Conservation (phyloP, 2,113 vertebrate genomes). For the Spheniscus mendiculus region DNA sequence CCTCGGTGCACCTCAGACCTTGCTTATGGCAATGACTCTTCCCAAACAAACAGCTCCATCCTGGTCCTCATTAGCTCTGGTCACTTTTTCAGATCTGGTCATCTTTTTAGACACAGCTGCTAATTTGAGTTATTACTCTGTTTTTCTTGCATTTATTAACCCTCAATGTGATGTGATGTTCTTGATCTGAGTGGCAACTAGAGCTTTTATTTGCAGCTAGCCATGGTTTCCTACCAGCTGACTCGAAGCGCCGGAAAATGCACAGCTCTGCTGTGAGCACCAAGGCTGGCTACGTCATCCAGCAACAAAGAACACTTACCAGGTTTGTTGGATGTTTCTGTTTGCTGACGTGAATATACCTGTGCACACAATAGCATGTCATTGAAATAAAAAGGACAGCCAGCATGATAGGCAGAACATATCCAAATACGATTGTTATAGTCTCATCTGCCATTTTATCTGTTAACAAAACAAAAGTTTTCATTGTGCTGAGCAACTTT, state of each 20-base stretch:
- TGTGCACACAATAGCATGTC: slow-evolving; percentile 69
- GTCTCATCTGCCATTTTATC: slow-evolving; percentile 61
- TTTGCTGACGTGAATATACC: slow-evolving; percentile 73
- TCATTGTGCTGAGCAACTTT: not conserved
- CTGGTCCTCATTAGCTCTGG: not conserved
- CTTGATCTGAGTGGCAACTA: not conserved
- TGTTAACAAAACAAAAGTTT: slow-evolving; percentile 49
- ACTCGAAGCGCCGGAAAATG: not conserved
- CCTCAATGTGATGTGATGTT: not conserved
- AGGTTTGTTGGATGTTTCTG: slow-evolving; percentile 77
- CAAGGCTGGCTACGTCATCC: not conserved
- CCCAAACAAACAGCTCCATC: not conserved
- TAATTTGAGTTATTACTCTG: not conserved
- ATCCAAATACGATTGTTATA: slow-evolving; percentile 69
- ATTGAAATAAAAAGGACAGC: slow-evolving; percentile 64
- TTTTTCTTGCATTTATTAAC: not conserved
- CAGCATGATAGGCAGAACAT: slow-evolving; percentile 69
- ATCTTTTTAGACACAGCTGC: not conserved
- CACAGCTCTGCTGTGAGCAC: not conserved
- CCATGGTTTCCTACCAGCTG: not conserved
- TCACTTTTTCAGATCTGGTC: not conserved
- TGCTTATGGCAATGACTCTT: not conserved
- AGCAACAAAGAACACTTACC: slow-evolving; percentile 68
- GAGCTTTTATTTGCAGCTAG: not conserved
- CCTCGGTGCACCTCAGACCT: not conserved